Base-by-base conservation (phyloP, 2,113 vertebrate species). In the Hepsetus odoe region DNA sequence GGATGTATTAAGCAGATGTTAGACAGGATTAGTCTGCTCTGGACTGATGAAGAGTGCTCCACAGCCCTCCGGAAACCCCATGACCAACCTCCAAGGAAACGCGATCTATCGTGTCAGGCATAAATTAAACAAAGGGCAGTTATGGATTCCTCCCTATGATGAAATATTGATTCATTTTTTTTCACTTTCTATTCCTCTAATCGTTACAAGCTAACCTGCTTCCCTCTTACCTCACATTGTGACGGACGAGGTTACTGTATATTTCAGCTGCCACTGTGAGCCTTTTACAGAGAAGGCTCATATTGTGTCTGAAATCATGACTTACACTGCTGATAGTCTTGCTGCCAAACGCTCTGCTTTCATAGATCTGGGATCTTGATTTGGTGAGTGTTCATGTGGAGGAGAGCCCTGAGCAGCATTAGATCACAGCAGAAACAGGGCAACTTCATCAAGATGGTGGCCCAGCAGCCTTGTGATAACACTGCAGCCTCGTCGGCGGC, bases 1-100 rank as follows among this genome's bases (percentile, higher is more conserved):
- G 72, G 72, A 72, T 85, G 76, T 76, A 73, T 81, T 76, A 81
- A 85, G 40, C 76, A 81, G 68, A 79, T 81, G 82, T 81, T 76
- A 28, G 53, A 74, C 71, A 67, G 42, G 77, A 71, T 76, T 79
- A 74, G 77, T 77, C 74, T 77, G 46, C 62, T 67, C 65, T 44
- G 70, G 70, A 76, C 75, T 84, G 79, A 75, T 66, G 75, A 65
- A 79, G 70, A 72, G 72, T 58, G 67, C 79, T 79, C 79, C 33
- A 55, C 64, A 72, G 71, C 72, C 58, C 70, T 66, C 70, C 46
- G 24, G 32, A 68, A 65, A 70, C 69, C 70, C 56, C 30, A 53
- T 58, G 32, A 81, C 75, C 66, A 72, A 74, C 71, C 46, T 73
- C 69, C 74, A 58, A 76, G 76, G 72, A 79, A 81, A 75, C 58